A percentile compares a stretch with the other conserved stretches of the same genome.
phyloP scores from a whole-genome alignment of 1,140 invertebrate species.

The Drosophila punjabiensis region DNA sequence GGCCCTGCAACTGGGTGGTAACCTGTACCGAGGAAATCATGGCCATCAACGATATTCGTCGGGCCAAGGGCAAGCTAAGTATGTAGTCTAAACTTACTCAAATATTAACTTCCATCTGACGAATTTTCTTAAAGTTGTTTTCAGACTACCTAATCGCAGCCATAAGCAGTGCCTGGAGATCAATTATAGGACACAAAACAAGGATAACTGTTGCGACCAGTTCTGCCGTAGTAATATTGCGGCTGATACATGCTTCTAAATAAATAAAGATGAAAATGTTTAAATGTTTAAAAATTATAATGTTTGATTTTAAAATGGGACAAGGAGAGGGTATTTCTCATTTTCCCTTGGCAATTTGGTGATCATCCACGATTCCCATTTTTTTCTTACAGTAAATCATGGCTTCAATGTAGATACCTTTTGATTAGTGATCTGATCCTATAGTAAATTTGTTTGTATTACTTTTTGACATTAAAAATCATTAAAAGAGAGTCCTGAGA shows the following conservation, averaged over 20 bases:
- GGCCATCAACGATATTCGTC: slow-evolving; percentile 16
- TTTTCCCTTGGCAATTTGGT: not conserved
- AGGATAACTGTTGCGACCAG: slow-evolving; percentile 26
- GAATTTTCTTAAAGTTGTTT: slow-evolving; percentile 6
- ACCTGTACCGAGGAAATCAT: slow-evolving; percentile 12
- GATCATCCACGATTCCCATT: too few relatives aligned
- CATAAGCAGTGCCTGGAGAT: slow-evolving; percentile 33
- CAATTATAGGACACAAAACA: slow-evolving; percentile 19
- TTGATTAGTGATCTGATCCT: too few relatives aligned
- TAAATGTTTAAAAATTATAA: not conserved
- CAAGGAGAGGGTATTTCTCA: too few relatives aligned
- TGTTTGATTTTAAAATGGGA: not conserved
- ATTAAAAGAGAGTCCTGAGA: too few relatives aligned
- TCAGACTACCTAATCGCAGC: slow-evolving; percentile 15
- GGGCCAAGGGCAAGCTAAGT: slow-evolving; percentile 19
- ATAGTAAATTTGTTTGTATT: too few relatives aligned
- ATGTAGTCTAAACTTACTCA: not conserved
- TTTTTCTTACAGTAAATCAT: too few relatives aligned
- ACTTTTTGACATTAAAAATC: too few relatives aligned
- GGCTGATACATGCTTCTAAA: not conserved
- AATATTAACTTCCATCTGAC: too few relatives aligned
- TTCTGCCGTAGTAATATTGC: not conserved
- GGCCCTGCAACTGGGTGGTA: slow-evolving; percentile 48
- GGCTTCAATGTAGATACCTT: too few relatives aligned
- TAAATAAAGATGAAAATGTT: not conserved